phyloP scores from a whole-genome alignment of 2,888 invertebrate species.

The Lasioglossum leucozonium region DNA sequence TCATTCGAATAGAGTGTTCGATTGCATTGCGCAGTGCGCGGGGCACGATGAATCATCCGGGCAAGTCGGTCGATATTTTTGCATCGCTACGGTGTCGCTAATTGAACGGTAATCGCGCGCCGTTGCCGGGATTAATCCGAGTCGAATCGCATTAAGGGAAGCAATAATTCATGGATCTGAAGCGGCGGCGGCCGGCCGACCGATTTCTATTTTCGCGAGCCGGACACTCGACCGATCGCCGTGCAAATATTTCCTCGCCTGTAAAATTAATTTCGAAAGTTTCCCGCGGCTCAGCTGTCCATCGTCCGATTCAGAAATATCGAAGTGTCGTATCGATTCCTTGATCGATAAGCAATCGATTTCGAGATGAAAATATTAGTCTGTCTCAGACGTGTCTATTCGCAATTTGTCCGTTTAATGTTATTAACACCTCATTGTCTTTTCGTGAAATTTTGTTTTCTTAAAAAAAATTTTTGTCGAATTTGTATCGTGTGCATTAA shows the following conservation, averaged over 20 bases:
- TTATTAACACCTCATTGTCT: neutral
- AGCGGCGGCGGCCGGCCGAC: neutral
- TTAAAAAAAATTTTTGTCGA: neutral
- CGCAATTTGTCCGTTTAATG: neutral
- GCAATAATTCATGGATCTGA: conserved; percentile 32
- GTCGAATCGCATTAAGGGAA: neutral
- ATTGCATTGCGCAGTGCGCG: conserved; percentile 13
- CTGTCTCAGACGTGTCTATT: neutral
- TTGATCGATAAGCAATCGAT: neutral
- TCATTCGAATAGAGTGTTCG: conserved; percentile 10
- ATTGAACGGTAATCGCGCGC: conserved; percentile 27
- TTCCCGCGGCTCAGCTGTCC: neutral
- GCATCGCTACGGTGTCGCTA: conserved; percentile 15
- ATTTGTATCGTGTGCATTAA: neutral
- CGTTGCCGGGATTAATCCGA: neutral
- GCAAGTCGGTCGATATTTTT: conserved; percentile 11
- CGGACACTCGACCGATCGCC: conserved; percentile 4
- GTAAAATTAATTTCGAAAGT: conserved; percentile 28
- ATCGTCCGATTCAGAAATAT: neutral
- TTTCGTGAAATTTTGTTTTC: neutral
- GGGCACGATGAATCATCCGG: neutral
- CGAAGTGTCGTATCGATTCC: neutral
- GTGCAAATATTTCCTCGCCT: conserved; percentile 4
- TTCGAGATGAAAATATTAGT: neutral
- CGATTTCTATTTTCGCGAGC: neutral